Percentiles rank a stretch among this genome's conserved stretches.
phyloP scores from a whole-genome alignment of 2,113 vertebrate genomes.

The Pelecanus crispus region DNA sequence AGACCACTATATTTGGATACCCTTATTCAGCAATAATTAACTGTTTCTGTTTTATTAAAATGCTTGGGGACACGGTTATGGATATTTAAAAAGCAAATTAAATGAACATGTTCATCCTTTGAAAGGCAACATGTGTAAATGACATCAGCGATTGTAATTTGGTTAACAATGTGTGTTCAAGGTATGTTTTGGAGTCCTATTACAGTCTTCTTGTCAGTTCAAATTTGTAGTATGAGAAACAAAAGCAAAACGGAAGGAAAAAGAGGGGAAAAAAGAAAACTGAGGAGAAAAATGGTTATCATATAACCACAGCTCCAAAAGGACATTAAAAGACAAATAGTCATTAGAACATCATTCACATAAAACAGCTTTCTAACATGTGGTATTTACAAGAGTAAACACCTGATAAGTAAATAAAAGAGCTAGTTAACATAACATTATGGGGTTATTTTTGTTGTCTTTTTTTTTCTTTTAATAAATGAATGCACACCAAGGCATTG shows the following conservation, averaged over 20 bases:
- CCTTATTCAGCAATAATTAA: constrained; percentile 51
- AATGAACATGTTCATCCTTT: constrained; percentile 61
- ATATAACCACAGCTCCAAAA: not conserved
- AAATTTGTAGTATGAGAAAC: constrained; percentile 22
- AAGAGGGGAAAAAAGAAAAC: not conserved
- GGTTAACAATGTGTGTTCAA: constrained; percentile 57
- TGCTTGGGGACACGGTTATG: constrained; percentile 48
- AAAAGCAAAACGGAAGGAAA: constrained; percentile 40
- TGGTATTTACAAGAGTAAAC: not conserved
- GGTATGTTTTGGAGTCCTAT: constrained; percentile 46
- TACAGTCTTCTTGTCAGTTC: constrained; percentile 59
- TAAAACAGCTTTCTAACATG: not conserved
- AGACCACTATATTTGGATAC: constrained; percentile 39
- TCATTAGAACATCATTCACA: not conserved
- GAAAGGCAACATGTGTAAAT: constrained; percentile 64
- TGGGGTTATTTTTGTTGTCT: not conserved
- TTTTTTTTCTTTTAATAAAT: not conserved
- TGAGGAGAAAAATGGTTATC: not conserved
- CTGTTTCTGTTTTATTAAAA: constrained; percentile 68
- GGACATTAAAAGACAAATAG: not conserved
- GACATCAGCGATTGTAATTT: constrained; percentile 61
- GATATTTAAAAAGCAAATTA: constrained; percentile 68
- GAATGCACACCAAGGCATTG: not conserved
- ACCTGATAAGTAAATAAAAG: not conserved
- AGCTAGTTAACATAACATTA: not conserved